phyloP scores from a whole-genome alignment of 2,888 invertebrate genomes.

The Ichneumoninae sp. region DNA sequence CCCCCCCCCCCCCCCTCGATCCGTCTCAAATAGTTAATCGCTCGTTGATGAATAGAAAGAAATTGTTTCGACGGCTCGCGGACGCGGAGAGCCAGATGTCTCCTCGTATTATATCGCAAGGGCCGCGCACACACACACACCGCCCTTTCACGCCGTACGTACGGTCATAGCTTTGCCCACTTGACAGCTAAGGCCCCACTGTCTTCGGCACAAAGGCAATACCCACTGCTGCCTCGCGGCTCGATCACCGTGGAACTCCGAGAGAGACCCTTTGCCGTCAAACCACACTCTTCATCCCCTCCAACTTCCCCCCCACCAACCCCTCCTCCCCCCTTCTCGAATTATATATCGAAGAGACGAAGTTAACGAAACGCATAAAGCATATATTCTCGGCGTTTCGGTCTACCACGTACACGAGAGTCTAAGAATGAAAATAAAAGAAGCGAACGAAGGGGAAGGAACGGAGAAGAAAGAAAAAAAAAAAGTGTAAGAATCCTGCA shows the following conservation, averaged over 20 bases:
- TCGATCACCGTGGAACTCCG: slow-evolving; percentile 18
- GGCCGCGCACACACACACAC: slow-evolving; percentile 55
- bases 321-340: slow-evolving; percentile 12
- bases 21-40: not conserved
- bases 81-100: slow-evolving; percentile 44
- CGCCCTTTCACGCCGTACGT: slow-evolving; percentile 59
- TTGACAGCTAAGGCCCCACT: slow-evolving; percentile 72
- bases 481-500: slow-evolving; percentile 34
- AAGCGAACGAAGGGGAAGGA: too few relatives aligned
- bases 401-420: not conserved
- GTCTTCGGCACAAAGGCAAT: slow-evolving; percentile 72
- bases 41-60: slow-evolving; percentile 6
- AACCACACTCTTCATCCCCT: slow-evolving; percentile 22
- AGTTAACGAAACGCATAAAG: slow-evolving; percentile 15
- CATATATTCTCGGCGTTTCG: slow-evolving; percentile 11
- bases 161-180: slow-evolving; percentile 65
- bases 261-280: slow-evolving; percentile 44
- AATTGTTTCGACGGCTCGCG: slow-evolving; percentile 15
- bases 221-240: slow-evolving; percentile 42
- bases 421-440: not conserved
- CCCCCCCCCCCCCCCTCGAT: not conserved
- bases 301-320: slow-evolving; percentile 22
- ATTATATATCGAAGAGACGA: slow-evolving; percentile 34
- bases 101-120: slow-evolving; percentile 38
- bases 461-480: not conserved